A percentile compares a stretch with the other conserved stretches of the same genome.
phyloP scores from a whole-genome alignment of 2,797 vertebrate genomes.

The Coccyzus lansbergi region DNA sequence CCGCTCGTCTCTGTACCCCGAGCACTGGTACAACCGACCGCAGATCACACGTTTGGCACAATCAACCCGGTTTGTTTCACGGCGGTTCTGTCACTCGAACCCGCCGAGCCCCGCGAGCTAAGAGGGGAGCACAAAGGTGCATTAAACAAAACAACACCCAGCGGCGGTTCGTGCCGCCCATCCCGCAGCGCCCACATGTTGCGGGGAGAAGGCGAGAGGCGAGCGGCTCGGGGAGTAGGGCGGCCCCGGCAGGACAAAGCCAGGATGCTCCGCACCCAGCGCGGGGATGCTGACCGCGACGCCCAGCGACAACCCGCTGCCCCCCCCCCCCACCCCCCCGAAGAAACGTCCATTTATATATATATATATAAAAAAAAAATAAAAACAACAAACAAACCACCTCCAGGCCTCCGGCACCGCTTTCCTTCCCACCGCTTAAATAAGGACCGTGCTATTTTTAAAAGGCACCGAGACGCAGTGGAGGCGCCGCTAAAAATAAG shows the following conservation, averaged over 20 bases:
- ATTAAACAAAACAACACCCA: background rate
- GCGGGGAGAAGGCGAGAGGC: background rate
- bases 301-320: too few species aligned
- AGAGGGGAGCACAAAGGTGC: background rate
- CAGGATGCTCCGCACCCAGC: too few species aligned
- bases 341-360: too few species aligned
- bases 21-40: background rate
- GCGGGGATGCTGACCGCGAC: too few species aligned
- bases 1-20: too few species aligned
- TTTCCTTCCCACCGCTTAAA: slow-evolving; percentile 28
- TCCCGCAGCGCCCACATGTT: background rate
- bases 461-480: background rate
- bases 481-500: slow-evolving; percentile 63
- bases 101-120: background rate
- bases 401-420: slow-evolving; percentile 13
- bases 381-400: background rate
- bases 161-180: background rate
- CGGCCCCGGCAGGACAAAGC: too few species aligned
- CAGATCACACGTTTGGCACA: background rate
- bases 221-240: too few species aligned
- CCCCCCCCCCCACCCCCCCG: too few species aligned
- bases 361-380: too few species aligned
- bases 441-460: slow-evolving; percentile 56
- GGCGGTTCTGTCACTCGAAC: background rate
- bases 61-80: background rate